Percentiles rank a stretch among this genome's conserved stretches.
Evolutionary conservation across 2,888 invertebrate genomes (phyloP).

Genomic region (Chesias legatella): DNA sequence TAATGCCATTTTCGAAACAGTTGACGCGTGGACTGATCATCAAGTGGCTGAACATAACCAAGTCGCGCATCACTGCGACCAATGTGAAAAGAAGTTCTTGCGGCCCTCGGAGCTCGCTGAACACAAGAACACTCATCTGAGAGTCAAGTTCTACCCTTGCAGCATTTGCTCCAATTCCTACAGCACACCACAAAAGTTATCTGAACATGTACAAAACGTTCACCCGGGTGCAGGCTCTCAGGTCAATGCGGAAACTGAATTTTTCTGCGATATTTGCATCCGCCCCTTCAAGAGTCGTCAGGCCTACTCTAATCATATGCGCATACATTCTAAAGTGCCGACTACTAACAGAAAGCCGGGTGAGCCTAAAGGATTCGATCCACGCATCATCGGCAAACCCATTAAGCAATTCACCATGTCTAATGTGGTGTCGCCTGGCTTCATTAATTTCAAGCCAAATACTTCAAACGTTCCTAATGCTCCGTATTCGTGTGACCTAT

Average conservation of each 20-base stretch:
- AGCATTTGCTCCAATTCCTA: slow-evolving; percentile 80
- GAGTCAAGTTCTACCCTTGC: slow-evolving; percentile 83
- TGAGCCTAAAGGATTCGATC: slow-evolving; percentile 59
- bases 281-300: slow-evolving; percentile 80
- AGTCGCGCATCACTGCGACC: slow-evolving; percentile 78
- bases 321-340: slow-evolving; percentile 75
- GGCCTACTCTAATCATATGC: slow-evolving; percentile 78
- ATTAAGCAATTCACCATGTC: slow-evolving; percentile 56
- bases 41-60: slow-evolving; percentile 78
- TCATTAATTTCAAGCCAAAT: slow-evolving; percentile 60
- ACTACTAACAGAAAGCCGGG: slow-evolving; percentile 70
- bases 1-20: slow-evolving; percentile 78
- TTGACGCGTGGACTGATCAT: slow-evolving; percentile 80
- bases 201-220: slow-evolving; percentile 76
- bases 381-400: slow-evolving; percentile 69
- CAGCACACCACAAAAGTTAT: slow-evolving; percentile 81
- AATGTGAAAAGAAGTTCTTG: slow-evolving; percentile 82
- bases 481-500: slow-evolving; percentile 82
- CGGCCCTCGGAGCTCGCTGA: slow-evolving; percentile 82
- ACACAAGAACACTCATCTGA: slow-evolving; percentile 83
- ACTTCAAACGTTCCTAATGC: slow-evolving; percentile 67
- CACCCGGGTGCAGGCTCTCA: slow-evolving; percentile 63
- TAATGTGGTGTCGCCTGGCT: slow-evolving; percentile 47
- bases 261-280: slow-evolving; percentile 81
- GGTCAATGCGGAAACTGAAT: slow-evolving; percentile 51